Conservation (phyloP, 2,888 invertebrate species). For the Andrena bicolor region DNA sequence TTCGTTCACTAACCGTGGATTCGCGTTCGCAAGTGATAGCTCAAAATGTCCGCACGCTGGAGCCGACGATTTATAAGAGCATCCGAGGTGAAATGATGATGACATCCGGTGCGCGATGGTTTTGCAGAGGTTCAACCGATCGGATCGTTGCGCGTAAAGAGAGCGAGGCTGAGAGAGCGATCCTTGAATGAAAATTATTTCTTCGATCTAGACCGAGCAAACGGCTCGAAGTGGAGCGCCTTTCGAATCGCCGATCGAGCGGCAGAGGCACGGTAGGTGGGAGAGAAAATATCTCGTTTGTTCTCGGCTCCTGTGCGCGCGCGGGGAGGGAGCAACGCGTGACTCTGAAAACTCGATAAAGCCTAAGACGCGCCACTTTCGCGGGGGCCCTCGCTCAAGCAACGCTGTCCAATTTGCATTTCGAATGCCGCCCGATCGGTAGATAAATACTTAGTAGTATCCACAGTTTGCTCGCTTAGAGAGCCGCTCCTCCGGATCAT, state of each 20-base stretch:
- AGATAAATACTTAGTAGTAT: conserved; percentile 55
- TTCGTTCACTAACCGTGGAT: too few relatives aligned
- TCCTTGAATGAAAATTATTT: conserved; percentile 80
- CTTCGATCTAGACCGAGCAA: conserved; percentile 72
- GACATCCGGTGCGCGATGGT: background rate
- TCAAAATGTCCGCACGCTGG: too few relatives aligned
- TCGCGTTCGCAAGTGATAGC: background rate
- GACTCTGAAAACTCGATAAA: conserved; percentile 62
- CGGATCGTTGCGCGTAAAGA: conserved; percentile 57
- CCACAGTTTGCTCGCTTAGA: conserved; percentile 23
- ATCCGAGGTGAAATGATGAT: background rate
- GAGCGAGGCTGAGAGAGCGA: conserved; percentile 74
- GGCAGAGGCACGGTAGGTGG: background rate
- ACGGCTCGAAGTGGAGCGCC: conserved; percentile 62
- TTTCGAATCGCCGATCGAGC: conserved; percentile 65
- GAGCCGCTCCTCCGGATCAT: conserved; percentile 14
- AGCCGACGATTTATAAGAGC: background rate
- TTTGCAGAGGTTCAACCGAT: conserved; percentile 32
- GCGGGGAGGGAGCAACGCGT: conserved; percentile 38
- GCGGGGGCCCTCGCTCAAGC: conserved; percentile 21
- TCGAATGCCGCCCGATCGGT: conserved; percentile 49
- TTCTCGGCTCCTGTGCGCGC: conserved; percentile 39
- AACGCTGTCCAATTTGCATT: conserved; percentile 56
- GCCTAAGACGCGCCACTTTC: conserved; percentile 46
- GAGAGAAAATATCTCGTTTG: conserved; percentile 56